Conservation (phyloP, 2,888 invertebrate species). For the Meteorus cinctellus region DNA sequence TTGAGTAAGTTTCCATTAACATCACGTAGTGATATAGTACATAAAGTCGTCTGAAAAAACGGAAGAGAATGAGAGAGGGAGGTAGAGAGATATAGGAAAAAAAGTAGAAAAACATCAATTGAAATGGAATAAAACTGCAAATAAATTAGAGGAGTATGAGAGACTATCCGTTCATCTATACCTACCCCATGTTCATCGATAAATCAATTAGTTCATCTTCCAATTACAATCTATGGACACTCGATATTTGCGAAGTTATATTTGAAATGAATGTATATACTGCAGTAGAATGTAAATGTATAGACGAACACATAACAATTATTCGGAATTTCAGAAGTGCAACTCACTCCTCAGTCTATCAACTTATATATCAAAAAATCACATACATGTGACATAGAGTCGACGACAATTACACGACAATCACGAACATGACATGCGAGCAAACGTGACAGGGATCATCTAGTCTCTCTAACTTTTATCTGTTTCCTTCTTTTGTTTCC, state of each 20-base stretch:
- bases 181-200: constrained; percentile 15
- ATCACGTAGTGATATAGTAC: background rate
- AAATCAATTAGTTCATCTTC: constrained; percentile 32
- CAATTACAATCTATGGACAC: constrained; percentile 10
- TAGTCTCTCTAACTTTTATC: constrained; percentile 8
- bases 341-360: background rate
- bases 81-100: constrained; percentile 27
- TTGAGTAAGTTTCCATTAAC: constrained; percentile 55
- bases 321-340: background rate
- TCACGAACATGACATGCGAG: constrained; percentile 33
- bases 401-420: constrained; percentile 39
- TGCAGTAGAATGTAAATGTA: background rate
- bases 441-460: constrained; percentile 30
- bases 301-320: background rate
- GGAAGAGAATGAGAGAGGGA: background rate
- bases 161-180: background rate
- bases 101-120: constrained; percentile 3
- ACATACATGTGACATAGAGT: constrained; percentile 13
- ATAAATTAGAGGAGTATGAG: background rate
- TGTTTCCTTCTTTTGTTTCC: background rate
- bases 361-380: background rate
- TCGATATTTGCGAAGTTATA: constrained; percentile 20
- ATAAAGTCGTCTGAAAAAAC: no score
- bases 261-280: background rate
- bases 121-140: constrained; percentile 20